phyloP scores from a whole-genome alignment of 2,113 vertebrate species.

The Cyanistes caeruleus region DNA sequence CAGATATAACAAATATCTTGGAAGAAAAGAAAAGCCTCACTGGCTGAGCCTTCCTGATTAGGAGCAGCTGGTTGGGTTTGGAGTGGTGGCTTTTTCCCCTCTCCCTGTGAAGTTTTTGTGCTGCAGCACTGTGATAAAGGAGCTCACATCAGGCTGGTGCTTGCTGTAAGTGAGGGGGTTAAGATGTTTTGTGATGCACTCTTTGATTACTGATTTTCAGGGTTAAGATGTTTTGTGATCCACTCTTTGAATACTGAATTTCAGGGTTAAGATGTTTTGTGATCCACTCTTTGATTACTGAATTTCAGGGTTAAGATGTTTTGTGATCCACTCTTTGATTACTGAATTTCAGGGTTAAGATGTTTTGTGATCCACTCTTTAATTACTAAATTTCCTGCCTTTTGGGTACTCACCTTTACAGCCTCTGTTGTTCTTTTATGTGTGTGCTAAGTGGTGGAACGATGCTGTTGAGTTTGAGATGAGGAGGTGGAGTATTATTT shows the following conservation, averaged over 20 bases:
- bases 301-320: not conserved
- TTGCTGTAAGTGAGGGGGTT: not conserved
- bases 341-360: not conserved
- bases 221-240: not conserved
- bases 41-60: constrained; percentile 17
- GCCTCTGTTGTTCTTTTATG: not conserved
- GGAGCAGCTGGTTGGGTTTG: constrained; percentile 47
- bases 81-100: not conserved
- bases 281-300: not conserved
- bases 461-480: not conserved
- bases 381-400: not conserved
- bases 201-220: too few relatives aligned
- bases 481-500: not conserved
- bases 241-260: not conserved
- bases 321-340: not conserved
- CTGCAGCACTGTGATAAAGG: not conserved
- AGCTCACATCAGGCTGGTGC: not conserved
- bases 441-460: not conserved
- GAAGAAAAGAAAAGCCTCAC: constrained; percentile 24
- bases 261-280: not conserved
- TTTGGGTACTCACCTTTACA: not conserved
- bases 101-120: not conserved
- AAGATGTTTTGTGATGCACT: not conserved
- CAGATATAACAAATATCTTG: not conserved
- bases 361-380: not conserved